Conservation (phyloP, 2,888 invertebrate genomes). For the Phortica okadai region DNA sequence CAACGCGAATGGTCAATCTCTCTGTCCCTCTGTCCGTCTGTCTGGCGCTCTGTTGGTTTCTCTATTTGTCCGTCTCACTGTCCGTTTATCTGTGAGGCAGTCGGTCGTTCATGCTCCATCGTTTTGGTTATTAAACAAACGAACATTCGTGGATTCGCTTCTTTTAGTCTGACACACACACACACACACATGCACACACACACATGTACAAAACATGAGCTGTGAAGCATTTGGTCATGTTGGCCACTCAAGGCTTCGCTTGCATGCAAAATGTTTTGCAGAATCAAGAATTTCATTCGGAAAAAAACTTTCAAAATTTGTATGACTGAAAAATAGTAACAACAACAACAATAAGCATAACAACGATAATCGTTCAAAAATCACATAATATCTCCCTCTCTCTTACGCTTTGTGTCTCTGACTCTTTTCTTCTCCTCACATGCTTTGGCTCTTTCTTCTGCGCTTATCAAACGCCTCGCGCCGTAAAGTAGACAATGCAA, state of each 20-base stretch:
- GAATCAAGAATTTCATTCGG: slow-evolving; percentile 15
- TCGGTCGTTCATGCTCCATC: too few species aligned
- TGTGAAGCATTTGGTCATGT: background rate
- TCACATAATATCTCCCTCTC: background rate
- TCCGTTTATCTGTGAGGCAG: too few species aligned
- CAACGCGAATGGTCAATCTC: background rate
- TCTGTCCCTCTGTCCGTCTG: background rate
- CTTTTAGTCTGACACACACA: background rate
- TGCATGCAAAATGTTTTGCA: background rate
- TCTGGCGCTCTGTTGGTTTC: too few species aligned
- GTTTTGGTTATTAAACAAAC: too few species aligned
- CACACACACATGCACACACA: background rate
- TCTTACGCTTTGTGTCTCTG: slow-evolving; percentile 27
- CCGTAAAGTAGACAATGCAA: slow-evolving; percentile 13
- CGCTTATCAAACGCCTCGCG: slow-evolving; percentile 31
- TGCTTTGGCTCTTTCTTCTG: slow-evolving; percentile 31
- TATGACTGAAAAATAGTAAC: background rate
- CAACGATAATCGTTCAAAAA: slow-evolving; percentile 41
- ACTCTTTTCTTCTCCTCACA: background rate
- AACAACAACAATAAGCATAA: slow-evolving; percentile 54
- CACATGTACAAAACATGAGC: background rate
- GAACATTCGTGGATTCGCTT: background rate
- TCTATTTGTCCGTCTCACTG: too few species aligned
- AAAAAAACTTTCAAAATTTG: background rate
- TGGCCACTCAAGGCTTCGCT: background rate